Evolutionary conservation across 2,797 vertebrate species (phyloP), one percentile per base, ranked within the genome.

Genomic region (Sebastes matsubarae): DNA sequence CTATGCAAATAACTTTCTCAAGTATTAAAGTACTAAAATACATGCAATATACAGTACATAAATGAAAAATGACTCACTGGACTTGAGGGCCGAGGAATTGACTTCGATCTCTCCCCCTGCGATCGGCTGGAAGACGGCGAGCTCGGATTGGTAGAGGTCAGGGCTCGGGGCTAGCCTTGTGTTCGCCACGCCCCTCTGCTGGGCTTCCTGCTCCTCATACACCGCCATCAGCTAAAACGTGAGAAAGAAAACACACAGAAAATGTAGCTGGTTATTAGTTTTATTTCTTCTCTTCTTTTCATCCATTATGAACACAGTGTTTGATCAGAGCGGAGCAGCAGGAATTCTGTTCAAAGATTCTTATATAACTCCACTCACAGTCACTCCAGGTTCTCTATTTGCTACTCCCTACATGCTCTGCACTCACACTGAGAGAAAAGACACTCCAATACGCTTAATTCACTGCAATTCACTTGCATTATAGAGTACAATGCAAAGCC

Each of bases 31-130:
- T 42, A 42, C 38, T 42, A 42, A 42, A 42, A 42, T 42, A 16
- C 6, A 42, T 42, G 1, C 38, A 42, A 42, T n/a, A 34, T 3
- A 22, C 4, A 34, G 5, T 67, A 64, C 14, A 30, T n/a, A 29
- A 8, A 74, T 16, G 20, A 57, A 34, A 46, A 58, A 64, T 8
- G 36, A 97, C 97, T 75, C 94, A 99, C 98, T 98, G 79, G 97
- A 95, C 91, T 98, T 99, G 42, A 99, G 94, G 63, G 96, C 96
- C 57, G 97, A 97, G 67, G 98, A 96, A 81, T 97, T 99, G 84
- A 99, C 98, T 96, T 99, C 97, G 52, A 99, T 99, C 92, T 98
- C 98, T 22, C 95, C 96, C 80, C 97, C 97, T 65, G 96, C 84
- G 81, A 97, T 92, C 6, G 98, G 97, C 87, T 97, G 97, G 93